Base-by-base conservation (phyloP, 2,888 invertebrate genomes). In the Electrophaes corylata region DNA sequence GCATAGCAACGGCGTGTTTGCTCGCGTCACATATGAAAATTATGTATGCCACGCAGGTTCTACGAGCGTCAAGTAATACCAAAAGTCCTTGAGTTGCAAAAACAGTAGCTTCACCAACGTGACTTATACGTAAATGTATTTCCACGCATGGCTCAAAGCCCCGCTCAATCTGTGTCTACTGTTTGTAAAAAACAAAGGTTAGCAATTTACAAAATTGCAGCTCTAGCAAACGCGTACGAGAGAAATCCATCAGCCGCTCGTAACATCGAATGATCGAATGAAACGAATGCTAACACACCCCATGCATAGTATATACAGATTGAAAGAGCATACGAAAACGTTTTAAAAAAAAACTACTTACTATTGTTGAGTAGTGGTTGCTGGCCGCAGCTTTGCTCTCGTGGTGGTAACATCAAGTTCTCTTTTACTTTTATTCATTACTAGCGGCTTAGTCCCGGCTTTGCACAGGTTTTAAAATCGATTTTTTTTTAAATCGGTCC, bases 131-230 rank as follows among this genome's bases (percentile, higher is more conserved):
- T 44, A 52, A 51, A 55, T 50, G 52, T 49, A 16, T 47, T 46
- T 46, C 33, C 37, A 19, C 14, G 51, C 35, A 70, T 62, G 73
- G 68, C 69, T 71, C 70, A 60, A 67, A 33, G 63, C 49, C 55
- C 48, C 61, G 67, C 71, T 75, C 45, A 57, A 78, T 76, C 73
- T 76, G 62, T 70, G 68, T 69, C 72, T 75, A 68, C 71, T 62
- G 65, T 65, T 68, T 67, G 68, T 69, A 71, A 74, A 75, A 72
- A 69, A 72, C 70, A 71, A 71, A 62, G 60, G 62, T 60, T 58
- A 65, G 63, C 63, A 66, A 68, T 68, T 62, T 76, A 70, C 69
- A 66, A 76, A 79, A 78, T 78, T 77, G 73, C 74, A 66, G 63
- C 58, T 51, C 60, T 49, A 73, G 67, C 66, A 70, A 66, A 50